phyloP scores from a whole-genome alignment of 1,140 invertebrate genomes.

The Homalodisca vitripennis region DNA sequence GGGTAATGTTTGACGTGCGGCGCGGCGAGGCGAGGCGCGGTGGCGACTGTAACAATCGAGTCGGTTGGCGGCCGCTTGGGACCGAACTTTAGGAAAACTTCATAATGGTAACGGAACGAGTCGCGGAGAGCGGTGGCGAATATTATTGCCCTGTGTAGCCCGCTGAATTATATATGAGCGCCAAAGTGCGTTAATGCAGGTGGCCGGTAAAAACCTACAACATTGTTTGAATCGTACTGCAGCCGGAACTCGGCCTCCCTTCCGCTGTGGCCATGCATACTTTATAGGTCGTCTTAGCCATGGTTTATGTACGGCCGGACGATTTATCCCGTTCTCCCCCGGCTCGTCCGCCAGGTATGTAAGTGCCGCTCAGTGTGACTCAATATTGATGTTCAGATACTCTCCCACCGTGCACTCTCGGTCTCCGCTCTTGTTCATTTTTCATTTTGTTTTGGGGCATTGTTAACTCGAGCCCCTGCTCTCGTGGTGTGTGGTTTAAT shows the following conservation, averaged over 20 bases:
- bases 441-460: too few species aligned
- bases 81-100: neutral
- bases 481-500: too few species aligned
- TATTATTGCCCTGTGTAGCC: too few species aligned
- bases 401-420: too few species aligned
- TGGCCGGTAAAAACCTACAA: neutral
- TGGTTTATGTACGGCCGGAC: slow-evolving; percentile 15
- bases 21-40: neutral
- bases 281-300: slow-evolving; percentile 10
- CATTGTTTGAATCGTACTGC: slow-evolving; percentile 11
- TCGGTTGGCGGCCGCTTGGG: neutral
- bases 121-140: neutral
- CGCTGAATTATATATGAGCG: slow-evolving; percentile 2
- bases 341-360: too few species aligned
- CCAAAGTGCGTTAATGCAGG: slow-evolving; percentile 6
- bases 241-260: neutral
- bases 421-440: too few species aligned
- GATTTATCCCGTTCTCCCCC: too few species aligned
- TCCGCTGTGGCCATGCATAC: slow-evolving; percentile 1
- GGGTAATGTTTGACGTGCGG: too few species aligned
- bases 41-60: neutral
- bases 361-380: too few species aligned
- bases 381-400: too few species aligned
- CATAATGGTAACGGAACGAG: neutral
- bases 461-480: too few species aligned